Conservation (phyloP, 1,140 invertebrate genomes). For the Euglossa dilemma region DNA sequence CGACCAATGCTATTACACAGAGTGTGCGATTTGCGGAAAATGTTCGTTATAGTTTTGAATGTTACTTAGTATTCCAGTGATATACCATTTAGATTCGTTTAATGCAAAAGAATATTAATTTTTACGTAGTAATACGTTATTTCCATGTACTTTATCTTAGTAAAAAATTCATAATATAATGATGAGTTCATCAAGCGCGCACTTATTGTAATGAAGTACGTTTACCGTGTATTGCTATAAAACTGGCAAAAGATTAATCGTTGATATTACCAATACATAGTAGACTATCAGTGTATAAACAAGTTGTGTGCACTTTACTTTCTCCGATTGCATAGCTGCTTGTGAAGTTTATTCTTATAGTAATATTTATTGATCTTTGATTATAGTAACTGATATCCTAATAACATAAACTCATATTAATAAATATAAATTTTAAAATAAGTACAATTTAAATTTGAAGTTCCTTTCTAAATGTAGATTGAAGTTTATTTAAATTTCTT, state of each 20-base stretch:
- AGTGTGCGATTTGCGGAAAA: not conserved
- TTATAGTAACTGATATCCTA: not conserved
- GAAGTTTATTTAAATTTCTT: not conserved
- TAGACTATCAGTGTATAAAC: conserved; percentile 9
- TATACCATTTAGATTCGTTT: not conserved
- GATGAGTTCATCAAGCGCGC: not conserved
- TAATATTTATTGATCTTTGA: not conserved
- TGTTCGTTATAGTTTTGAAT: not conserved
- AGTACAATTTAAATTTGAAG: not conserved
- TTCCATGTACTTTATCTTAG: not conserved
- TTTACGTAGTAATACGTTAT: not conserved
- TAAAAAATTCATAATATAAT: not conserved
- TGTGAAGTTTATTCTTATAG: not conserved
- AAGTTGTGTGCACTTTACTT: conserved; percentile 4
- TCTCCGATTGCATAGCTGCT: not conserved
- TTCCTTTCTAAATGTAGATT: not conserved
- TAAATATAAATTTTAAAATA: not conserved
- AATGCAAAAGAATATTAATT: not conserved
- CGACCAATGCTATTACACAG: not conserved
- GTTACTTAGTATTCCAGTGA: not conserved
- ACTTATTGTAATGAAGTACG: conserved; percentile 1
- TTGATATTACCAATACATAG: not conserved
- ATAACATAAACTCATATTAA: not conserved
- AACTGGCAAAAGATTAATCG: not conserved
- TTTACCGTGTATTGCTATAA: not conserved